Conservation (phyloP, 1,140 invertebrate genomes). For the Drosophila navojoa region DNA sequence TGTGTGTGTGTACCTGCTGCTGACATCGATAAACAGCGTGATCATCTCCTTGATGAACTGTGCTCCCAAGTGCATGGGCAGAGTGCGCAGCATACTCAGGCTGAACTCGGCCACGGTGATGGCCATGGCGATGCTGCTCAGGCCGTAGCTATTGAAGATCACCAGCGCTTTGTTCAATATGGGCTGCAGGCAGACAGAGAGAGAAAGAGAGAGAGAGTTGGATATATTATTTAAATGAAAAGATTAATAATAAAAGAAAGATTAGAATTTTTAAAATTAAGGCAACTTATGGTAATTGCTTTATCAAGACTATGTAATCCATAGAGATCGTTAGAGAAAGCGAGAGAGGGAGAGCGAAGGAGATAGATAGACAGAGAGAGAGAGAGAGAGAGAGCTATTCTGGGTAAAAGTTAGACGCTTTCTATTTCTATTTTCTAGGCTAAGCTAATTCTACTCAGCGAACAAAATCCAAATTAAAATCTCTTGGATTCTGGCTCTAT, state of each 20-base stretch:
- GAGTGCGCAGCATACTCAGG: constrained; percentile 77
- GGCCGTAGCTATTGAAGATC: constrained; percentile 75
- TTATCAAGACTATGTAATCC: no score
- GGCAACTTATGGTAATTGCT: no score
- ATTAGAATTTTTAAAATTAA: no score
- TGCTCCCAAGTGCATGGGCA: constrained; percentile 76
- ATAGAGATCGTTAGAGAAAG: no score
- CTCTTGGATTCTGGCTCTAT: no score
- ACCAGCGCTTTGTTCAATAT: constrained; percentile 77
- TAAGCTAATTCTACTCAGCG: no score
- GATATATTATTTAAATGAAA: not conserved
- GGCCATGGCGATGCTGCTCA: constrained; percentile 75
- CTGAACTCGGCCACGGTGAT: constrained; percentile 79
- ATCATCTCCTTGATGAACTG: constrained; percentile 83
- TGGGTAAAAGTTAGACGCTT: no score
- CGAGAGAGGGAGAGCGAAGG: not conserved
- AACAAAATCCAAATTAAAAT: no score
- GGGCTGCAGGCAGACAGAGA: constrained; percentile 50
- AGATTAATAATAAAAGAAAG: no score
- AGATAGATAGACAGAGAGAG: no score
- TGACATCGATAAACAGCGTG: constrained; percentile 76
- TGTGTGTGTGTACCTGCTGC: constrained; percentile 55
- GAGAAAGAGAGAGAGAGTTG: not conserved
- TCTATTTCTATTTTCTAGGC: no score
- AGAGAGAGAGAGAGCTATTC: not conserved